Percentiles rank a stretch among this genome's conserved stretches.
Conservation (phyloP, 1,140 invertebrate genomes). For the Zaprionus camerounensis region DNA sequence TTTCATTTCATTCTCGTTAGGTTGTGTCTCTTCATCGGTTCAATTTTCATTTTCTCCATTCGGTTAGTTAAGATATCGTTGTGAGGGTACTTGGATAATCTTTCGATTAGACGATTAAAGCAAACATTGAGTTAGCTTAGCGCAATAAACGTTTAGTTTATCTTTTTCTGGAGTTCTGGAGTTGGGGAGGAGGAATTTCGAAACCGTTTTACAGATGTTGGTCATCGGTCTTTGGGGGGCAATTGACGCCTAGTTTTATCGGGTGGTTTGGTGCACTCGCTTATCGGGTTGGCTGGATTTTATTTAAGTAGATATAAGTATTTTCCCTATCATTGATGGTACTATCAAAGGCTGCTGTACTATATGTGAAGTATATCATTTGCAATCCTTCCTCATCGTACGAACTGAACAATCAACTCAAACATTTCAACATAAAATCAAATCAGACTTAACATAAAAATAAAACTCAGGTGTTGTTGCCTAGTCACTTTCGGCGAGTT, state of each 20-base stretch:
- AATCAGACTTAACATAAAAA: slow-evolving; percentile 54
- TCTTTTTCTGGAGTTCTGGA: neutral
- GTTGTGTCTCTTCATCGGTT: neutral
- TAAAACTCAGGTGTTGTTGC: slow-evolving; percentile 43
- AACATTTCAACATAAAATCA: slow-evolving; percentile 52
- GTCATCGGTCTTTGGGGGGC: slow-evolving; percentile 28
- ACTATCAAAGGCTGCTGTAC: slow-evolving; percentile 77
- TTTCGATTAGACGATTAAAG: slow-evolving; percentile 50
- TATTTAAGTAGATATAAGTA: neutral
- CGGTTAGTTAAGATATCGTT: slow-evolving; percentile 21
- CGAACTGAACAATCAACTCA: slow-evolving; percentile 60
- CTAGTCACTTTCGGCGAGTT: neutral
- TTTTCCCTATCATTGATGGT: slow-evolving; percentile 32
- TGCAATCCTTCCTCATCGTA: slow-evolving; percentile 65
- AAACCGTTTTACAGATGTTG: slow-evolving; percentile 38
- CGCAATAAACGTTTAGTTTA: slow-evolving; percentile 38
- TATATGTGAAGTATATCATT: slow-evolving; percentile 81
- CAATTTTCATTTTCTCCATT: neutral
- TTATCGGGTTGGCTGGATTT: neutral
- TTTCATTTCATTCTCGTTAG: slow-evolving; percentile 15
- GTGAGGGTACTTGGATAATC: slow-evolving; percentile 5
- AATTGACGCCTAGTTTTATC: neutral
- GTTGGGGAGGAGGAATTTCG: neutral
- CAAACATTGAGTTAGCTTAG: slow-evolving; percentile 64
- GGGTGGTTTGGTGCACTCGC: slow-evolving; percentile 3